Evolutionary conservation across 2,797 vertebrate species (phyloP).

Genomic region (Falco biarmicus): DNA sequence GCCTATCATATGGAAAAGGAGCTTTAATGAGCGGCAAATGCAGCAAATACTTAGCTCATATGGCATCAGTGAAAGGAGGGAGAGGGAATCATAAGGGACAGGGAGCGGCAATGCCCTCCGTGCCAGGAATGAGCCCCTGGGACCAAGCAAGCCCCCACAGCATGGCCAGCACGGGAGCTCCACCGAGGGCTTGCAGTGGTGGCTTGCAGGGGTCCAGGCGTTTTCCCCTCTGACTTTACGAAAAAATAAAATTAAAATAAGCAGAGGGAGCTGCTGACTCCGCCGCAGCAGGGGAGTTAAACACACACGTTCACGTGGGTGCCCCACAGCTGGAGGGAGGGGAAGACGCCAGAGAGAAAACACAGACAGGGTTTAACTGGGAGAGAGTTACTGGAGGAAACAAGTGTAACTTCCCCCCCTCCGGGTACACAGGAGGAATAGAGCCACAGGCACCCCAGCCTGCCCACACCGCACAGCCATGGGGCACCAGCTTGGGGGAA

Average conservation of each 20-base stretch:
- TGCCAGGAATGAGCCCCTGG: not conserved
- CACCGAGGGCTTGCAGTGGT: not conserved
- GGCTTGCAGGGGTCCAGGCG: not conserved
- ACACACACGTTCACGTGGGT: not conserved
- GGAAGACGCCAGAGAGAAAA: not conserved
- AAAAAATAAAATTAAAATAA: conserved; percentile 14
- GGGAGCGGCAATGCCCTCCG: not conserved
- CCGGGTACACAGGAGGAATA: not conserved
- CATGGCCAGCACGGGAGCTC: not conserved
- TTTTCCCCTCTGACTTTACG: not conserved
- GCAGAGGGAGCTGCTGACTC: not conserved
- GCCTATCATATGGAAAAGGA: conserved; percentile 40
- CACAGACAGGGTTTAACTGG: not conserved
- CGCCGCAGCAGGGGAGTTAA: not conserved
- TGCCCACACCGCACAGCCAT: not conserved
- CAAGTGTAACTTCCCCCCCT: not conserved
- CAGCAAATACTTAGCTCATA: not conserved
- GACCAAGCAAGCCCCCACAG: not conserved
- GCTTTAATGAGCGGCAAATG: conserved; percentile 29
- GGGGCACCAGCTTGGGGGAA: not conserved
- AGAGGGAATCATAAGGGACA: not conserved
- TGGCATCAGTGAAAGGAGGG: not conserved
- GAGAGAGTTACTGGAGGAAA: not conserved
- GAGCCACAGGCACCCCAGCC: not conserved
- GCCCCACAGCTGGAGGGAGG: not conserved